Evolutionary conservation across 2,797 vertebrate species (phyloP), one percentile per base, ranked within the genome.

Genomic region (Lacerta bilineata): DNA sequence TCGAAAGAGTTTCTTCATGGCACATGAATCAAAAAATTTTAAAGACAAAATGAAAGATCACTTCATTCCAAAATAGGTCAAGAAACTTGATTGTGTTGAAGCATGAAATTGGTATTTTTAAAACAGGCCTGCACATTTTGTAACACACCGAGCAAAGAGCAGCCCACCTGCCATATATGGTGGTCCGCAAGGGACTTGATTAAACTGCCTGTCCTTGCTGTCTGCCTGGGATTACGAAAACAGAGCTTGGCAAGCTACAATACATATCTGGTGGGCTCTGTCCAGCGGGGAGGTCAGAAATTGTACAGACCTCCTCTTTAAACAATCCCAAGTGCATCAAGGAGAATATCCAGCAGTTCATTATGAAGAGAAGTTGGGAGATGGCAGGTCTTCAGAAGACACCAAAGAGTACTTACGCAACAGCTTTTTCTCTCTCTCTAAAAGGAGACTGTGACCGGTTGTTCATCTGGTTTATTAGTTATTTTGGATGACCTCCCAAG

Each of bases 11-110:
- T 41, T 8, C 36, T 76, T 50, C 11, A 9, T 17, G 25, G 20
- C 41, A 23, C 55, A 33, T 46, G 7, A 61, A 17, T 61, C 61
- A 61, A 29, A 17, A 61, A 29, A 17, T 3, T 33, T 78, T 50
- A 66, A 50, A 36, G 4, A 7, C 39, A 71, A 33, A 74, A 75
- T 23, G 11, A 36, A 83, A 66, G 15, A 36, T 41, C 17, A 3
- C 41, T 88, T 83, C 43, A 77, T 83, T 77, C 55, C 72, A 83
- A 83, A 83, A 88, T 68, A 69, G 72, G 80, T 68, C 61, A 83
- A 75, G 61, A 83, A 68, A 74, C 20, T 78, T 86, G n/a, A 68
- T 78, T 79, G 66, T 50, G 29, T 10, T 68, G 29, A 76, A 43
- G 59, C 80, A 27, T 75, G 86, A 83, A 83, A 88, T 88, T 68